Percentiles rank a stretch among this genome's conserved stretches.
phyloP scores from a whole-genome alignment of 2,113 vertebrate species.

The Hassar affinis region DNA sequence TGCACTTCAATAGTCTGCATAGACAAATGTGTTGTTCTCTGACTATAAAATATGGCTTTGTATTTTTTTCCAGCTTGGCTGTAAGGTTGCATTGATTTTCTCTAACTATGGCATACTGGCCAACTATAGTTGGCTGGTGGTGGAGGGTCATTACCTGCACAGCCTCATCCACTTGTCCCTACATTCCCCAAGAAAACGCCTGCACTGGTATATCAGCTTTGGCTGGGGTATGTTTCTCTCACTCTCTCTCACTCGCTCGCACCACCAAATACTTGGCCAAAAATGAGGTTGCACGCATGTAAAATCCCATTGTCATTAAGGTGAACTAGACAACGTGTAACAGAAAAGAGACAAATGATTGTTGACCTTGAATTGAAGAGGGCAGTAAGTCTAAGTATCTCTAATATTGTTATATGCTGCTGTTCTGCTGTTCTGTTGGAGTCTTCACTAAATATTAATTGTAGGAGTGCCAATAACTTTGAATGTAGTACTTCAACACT shows the following conservation, averaged over 20 bases:
- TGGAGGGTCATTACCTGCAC: slow-evolving; percentile 92
- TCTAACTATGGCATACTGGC: slow-evolving; percentile 93
- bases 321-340: not conserved
- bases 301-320: not conserved
- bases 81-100: slow-evolving; percentile 86
- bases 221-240: slow-evolving; percentile 83
- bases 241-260: not conserved
- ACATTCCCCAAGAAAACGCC: slow-evolving; percentile 84
- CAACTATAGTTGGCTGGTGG: slow-evolving; percentile 93
- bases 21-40: not conserved
- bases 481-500: no score
- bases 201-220: slow-evolving; percentile 81
- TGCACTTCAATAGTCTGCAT: not conserved
- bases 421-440: not conserved
- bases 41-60: not conserved
- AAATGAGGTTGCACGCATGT: not conserved
- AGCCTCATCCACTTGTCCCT: slow-evolving; percentile 85
- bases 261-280: not conserved
- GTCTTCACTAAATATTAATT: not conserved
- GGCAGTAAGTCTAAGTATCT: not conserved
- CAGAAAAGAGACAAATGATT: not conserved
- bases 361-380: not conserved
- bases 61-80: slow-evolving; percentile 73
- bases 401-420: not conserved
- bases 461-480: not conserved